A percentile compares a stretch with the other conserved stretches of the same genome.
phyloP scores from a whole-genome alignment of 2,113 vertebrate species.

The Calypte anna region DNA sequence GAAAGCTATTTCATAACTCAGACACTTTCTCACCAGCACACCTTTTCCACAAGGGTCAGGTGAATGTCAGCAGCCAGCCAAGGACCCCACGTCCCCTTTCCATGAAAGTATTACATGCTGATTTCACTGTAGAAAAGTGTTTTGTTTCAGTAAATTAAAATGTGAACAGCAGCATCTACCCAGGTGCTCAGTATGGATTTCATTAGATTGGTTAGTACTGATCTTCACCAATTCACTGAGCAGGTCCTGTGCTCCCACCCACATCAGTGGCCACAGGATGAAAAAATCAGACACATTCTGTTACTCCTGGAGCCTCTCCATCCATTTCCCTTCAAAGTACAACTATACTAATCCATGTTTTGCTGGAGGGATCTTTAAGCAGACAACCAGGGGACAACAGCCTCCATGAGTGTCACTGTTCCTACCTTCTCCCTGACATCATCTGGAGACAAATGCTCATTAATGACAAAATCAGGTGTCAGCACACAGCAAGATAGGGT shows the following conservation, averaged over 20 bases:
- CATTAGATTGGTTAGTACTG: neutral
- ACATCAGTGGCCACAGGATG: neutral
- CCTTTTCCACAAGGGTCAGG: neutral
- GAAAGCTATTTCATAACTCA: neutral
- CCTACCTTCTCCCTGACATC: neutral
- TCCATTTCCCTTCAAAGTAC: neutral
- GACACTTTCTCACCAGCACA: neutral
- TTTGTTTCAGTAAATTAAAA: neutral
- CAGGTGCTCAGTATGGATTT: neutral
- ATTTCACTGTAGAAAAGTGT: neutral
- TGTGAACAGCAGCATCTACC: neutral
- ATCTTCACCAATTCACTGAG: neutral
- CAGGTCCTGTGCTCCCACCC: neutral
- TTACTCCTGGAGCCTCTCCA: neutral
- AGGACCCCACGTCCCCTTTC: neutral
- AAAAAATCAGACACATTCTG: neutral
- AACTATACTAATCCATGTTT: neutral
- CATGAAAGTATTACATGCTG: accelerated
- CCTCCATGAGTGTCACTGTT: neutral
- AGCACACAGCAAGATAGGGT: neutral
- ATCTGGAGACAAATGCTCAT: neutral
- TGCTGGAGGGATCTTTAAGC: neutral
- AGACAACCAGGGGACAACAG: neutral
- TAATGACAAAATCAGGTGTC: neutral
- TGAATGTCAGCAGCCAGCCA: neutral